phyloP scores from a whole-genome alignment of 2,888 invertebrate genomes.

The Neoascia interrupta region DNA sequence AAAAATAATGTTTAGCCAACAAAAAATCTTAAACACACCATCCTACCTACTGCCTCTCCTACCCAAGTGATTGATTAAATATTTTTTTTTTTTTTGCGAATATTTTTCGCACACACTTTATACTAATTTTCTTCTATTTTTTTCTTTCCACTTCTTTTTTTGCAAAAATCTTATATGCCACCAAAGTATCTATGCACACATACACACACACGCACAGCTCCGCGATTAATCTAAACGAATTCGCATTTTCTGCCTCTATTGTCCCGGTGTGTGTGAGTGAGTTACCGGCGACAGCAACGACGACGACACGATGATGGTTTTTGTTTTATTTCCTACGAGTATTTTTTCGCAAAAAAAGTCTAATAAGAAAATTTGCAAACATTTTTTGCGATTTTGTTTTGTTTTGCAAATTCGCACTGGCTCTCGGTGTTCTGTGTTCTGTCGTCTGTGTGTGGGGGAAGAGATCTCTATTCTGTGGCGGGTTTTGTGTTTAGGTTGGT shows the following conservation, averaged over 20 bases:
- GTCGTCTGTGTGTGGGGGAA: no score
- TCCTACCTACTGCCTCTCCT: slow-evolving; percentile 30
- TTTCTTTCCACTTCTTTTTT: slow-evolving; percentile 22
- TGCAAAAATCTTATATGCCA: slow-evolving; percentile 58
- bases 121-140: slow-evolving; percentile 41
- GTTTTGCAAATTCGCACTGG: slow-evolving; percentile 60
- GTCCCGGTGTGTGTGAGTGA: slow-evolving; percentile 40
- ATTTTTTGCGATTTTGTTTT: slow-evolving; percentile 57
- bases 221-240: slow-evolving; percentile 60
- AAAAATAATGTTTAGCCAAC: slow-evolving; percentile 23
- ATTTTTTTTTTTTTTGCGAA: slow-evolving; percentile 51
- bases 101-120: slow-evolving; percentile 65
- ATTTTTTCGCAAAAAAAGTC: slow-evolving; percentile 38
- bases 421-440: no score
- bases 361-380: slow-evolving; percentile 51
- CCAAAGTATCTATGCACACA: slow-evolving; percentile 54
- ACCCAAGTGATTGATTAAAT: slow-evolving; percentile 58
- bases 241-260: slow-evolving; percentile 47
- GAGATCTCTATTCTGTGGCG: slow-evolving; percentile 21
- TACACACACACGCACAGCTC: slow-evolving; percentile 36
- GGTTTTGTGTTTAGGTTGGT: slow-evolving; percentile 24
- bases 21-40: slow-evolving; percentile 35
- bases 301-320: slow-evolving; percentile 18
- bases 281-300: slow-evolving; percentile 59
- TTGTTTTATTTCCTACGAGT: slow-evolving; percentile 43